phyloP scores from a whole-genome alignment of 1,140 invertebrate species.

The Bradysia coprophila region DNA sequence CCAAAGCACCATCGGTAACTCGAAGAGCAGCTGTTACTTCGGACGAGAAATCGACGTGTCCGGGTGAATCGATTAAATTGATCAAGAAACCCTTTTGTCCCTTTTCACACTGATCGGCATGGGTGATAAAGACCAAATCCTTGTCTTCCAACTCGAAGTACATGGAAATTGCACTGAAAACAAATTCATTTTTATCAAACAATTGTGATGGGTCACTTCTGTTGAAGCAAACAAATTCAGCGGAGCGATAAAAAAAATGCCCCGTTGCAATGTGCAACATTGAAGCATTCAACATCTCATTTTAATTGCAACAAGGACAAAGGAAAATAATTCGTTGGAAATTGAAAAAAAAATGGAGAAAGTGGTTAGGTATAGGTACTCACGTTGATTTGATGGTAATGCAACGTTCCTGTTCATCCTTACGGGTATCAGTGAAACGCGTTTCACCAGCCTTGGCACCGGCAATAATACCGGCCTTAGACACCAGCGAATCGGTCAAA shows the following conservation, averaged over 20 bases:
- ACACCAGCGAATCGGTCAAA: constrained; percentile 95
- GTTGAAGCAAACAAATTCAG: background rate
- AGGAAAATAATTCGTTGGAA: no score
- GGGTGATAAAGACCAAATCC: constrained; percentile 80
- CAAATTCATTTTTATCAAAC: background rate
- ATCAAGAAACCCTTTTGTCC: constrained; percentile 92
- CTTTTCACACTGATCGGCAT: constrained; percentile 75
- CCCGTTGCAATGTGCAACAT: no score
- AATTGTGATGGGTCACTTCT: background rate
- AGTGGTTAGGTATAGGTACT: no score
- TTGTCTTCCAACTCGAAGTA: constrained; percentile 90
- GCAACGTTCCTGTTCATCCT: constrained; percentile 98
- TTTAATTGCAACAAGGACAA: no score
- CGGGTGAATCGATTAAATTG: constrained; percentile 97
- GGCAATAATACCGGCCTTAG: constrained; percentile 99
- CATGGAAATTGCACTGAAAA: constrained; percentile 86
- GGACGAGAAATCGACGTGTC: constrained; percentile 98
- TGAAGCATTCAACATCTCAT: no score
- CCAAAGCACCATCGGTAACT: constrained; percentile 97
- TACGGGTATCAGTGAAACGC: constrained; percentile 96
- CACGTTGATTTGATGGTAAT: constrained; percentile 99
- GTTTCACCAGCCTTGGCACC: constrained; percentile 96
- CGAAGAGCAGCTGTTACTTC: constrained; percentile 97
- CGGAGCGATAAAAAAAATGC: no score
- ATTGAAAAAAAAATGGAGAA: no score